Conservation (phyloP, 2,797 vertebrate genomes). For the Peromyscus eremicus region DNA sequence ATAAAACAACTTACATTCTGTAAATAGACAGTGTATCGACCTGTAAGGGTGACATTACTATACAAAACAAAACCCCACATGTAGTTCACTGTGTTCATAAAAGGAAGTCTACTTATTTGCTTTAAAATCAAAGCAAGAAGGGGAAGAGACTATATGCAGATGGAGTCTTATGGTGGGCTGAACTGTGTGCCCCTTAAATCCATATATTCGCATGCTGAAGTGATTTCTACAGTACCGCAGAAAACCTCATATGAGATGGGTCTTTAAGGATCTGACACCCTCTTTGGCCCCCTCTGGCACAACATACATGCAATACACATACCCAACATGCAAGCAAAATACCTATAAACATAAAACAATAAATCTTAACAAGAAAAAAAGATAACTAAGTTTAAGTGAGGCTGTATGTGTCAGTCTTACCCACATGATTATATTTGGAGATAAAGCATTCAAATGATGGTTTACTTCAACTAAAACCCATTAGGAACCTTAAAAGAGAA, state of each 20-base stretch:
- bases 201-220: background rate
- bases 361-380: background rate
- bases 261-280: background rate
- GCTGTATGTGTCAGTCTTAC: background rate
- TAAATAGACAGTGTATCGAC: background rate
- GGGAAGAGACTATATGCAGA: background rate
- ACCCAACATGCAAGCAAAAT: background rate
- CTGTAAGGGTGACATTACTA: background rate
- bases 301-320: background rate
- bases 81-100: background rate
- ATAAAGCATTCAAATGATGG: background rate
- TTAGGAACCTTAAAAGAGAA: background rate
- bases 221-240: background rate
- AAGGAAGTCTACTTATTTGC: background rate
- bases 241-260: background rate
- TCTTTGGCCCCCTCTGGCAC: background rate
- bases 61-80: background rate
- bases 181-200: background rate
- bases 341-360: background rate
- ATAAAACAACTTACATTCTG: background rate
- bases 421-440: background rate
- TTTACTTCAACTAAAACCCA: conserved; percentile 17
- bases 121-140: background rate
- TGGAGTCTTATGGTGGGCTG: background rate
- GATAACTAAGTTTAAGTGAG: background rate